Base-by-base conservation (phyloP, 2,797 vertebrate genomes). In the Xyrichtys novacula region DNA sequence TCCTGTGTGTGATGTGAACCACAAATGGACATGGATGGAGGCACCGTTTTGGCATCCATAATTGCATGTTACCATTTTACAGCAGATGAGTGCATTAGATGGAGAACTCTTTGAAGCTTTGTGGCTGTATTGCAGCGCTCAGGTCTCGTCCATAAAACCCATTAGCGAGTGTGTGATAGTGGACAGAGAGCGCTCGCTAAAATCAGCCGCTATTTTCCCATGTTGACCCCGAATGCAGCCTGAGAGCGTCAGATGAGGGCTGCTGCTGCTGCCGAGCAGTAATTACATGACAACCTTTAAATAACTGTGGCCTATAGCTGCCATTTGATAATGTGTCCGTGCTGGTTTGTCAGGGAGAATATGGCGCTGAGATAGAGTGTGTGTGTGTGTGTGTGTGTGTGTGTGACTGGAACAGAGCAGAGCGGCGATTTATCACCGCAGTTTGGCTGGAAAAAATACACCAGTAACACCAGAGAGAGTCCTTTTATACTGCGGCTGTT, bases 261-360 rank as follows among this genome's bases (percentile, higher is more conserved):
- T 52, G 65, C 64, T 22, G 65, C 64, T 22, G 34, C 43, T 69
- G 8, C 23, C 42, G 61, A 68, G 55, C 71, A 14, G 80, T 88
- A 90, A 91, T 92, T 90, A 91, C 78, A 80, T 60, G 67, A 78
- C 81, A 88, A 83, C 76, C 84, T 90, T 88, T 91, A 86, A 90
- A 89, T 82, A 90, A 86, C 82, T 69, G 63, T 67, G 32, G 85
- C 65, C 71, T 80, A 75, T 82, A 81, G 83, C 71, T 80, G 78
- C 77, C 68, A 73, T 83, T 84, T 86, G 70, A 84, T 86, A 62
- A 86, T 85, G 83, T 78, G 82, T 80, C 80, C 67, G 65, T 36
- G 63, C 56, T 19, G 49, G 44, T 76, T 58, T 65, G 82, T 76
- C 49, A 49, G 71, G 39, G 38, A 79, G 64, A 70, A 65, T 63